Base-by-base conservation (phyloP, 2,888 invertebrate species). In the Rhagophthalmus giganteus region DNA sequence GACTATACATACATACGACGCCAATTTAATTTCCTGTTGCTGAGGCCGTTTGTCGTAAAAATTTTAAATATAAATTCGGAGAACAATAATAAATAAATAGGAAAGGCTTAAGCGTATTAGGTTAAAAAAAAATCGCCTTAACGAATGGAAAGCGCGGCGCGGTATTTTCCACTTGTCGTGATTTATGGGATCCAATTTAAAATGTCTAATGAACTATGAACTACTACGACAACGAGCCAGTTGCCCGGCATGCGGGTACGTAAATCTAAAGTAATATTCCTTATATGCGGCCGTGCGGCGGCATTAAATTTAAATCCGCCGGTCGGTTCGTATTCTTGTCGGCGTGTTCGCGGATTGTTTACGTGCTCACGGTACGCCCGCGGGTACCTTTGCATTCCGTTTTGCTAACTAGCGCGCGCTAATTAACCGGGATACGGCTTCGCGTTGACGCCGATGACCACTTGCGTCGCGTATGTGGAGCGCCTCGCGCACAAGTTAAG, bases 381-480 rank as follows among this genome's bases (percentile, higher is more conserved):
- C 24, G 46, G 57, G 46, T 24, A 26, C n/a, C n/a, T 20, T 25
- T 13, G 33, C 35, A 28, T 49, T 54, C 50, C 50, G 42, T 56
- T 39, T 24, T 41, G 11, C 26, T 39, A 45, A 45, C 35, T 35
- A 37, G 45, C 45, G 28, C 37, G 11, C 38, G 41, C 51, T 57
- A 58, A 58, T 58, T 50, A 55, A 44, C 53, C 47, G 32, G 46
- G 50, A 50, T 49, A 55, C 39, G 45, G 47, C 55, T 37, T 45
- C 37, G 37, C 37, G 31, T 45, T 44, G 35, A 44, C 44, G 45
- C 28, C 24, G 45, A 45, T 37, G 35, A 37, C 45, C 35, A 30
- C 30, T 45, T n/a, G n/a, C n/a, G n/a, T n/a, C 28, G 45, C 45
- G 45, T 37, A 45, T 45, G 45, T 42, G 26, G 42, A 42, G 30